phyloP scores from a whole-genome alignment of 1,140 invertebrate genomes.

The Stenopsyche tienmushanensis region DNA sequence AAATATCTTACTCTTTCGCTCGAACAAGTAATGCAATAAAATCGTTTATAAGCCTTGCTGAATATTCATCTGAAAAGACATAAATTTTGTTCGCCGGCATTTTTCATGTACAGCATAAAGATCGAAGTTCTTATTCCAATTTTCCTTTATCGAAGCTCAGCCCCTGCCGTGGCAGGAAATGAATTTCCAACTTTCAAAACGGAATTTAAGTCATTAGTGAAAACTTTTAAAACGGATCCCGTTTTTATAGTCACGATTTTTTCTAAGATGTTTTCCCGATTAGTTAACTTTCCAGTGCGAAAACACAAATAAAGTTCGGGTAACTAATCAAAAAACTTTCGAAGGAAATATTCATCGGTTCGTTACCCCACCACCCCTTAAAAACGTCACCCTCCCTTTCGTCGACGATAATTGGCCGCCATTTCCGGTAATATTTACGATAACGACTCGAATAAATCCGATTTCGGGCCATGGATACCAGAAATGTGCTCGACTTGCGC shows the following conservation, averaged over 20 bases:
- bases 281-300: constrained; percentile 20
- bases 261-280: constrained; percentile 16
- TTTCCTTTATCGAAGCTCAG: constrained; percentile 26
- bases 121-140: constrained; percentile 11
- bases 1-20: no score
- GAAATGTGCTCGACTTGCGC: not conserved
- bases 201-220: constrained; percentile 31
- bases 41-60: no score
- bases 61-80: no score
- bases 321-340: constrained; percentile 16
- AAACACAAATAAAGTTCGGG: constrained; percentile 29
- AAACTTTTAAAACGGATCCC: constrained; percentile 33
- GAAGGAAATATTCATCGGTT: constrained; percentile 18
- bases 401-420: constrained; percentile 20
- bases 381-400: not conserved
- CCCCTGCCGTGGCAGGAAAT: constrained; percentile 23
- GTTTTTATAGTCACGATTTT: constrained; percentile 29
- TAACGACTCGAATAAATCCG: constrained; percentile 23
- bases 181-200: constrained; percentile 32
- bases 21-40: no score
- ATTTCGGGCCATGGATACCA: constrained; percentile 1
- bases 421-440: constrained; percentile 28
- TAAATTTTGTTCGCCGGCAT: constrained; percentile 4
- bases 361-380: not conserved
- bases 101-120: not conserved